Evolutionary conservation across 2,888 invertebrate species (phyloP).

Genomic region (Polydrusus pterygomalis): DNA sequence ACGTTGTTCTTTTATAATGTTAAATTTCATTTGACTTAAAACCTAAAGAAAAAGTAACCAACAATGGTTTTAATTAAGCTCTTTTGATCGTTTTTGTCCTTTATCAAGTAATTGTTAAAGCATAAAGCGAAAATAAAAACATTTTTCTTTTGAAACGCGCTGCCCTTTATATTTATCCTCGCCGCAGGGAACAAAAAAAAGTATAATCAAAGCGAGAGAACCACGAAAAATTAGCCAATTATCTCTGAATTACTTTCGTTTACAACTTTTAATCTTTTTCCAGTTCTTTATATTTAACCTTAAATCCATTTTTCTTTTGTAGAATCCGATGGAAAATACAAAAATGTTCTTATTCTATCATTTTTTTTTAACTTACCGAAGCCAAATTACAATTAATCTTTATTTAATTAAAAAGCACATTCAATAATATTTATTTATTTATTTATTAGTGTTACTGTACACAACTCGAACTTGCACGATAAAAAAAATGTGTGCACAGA

Average conservation of each 20-base stretch:
- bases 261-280: conserved; percentile 53
- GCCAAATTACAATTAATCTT: too few relatives aligned
- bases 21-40: conserved; percentile 9
- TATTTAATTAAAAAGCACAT: too few relatives aligned
- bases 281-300: conserved; percentile 50
- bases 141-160: conserved; percentile 28
- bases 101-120: conserved; percentile 28
- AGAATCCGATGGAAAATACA: conserved; percentile 34
- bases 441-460: too few relatives aligned
- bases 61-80: conserved; percentile 21
- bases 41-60: conserved; percentile 16
- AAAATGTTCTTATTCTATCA: conserved; percentile 1
- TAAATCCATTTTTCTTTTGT: conserved; percentile 45
- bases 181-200: conserved; percentile 26
- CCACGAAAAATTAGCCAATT: conserved; percentile 55
- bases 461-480: too few relatives aligned
- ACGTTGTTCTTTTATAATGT: background rate
- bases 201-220: conserved; percentile 34
- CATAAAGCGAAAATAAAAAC: conserved; percentile 32
- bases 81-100: conserved; percentile 17
- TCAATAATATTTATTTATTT: too few relatives aligned
- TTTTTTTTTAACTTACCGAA: too few relatives aligned
- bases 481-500: too few relatives aligned
- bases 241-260: conserved; percentile 52
- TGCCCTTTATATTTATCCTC: conserved; percentile 28